Percentiles rank a stretch among this genome's conserved stretches.
Evolutionary conservation across 2,113 vertebrate species (phyloP).

Genomic region (Chaenogobius annularis): DNA sequence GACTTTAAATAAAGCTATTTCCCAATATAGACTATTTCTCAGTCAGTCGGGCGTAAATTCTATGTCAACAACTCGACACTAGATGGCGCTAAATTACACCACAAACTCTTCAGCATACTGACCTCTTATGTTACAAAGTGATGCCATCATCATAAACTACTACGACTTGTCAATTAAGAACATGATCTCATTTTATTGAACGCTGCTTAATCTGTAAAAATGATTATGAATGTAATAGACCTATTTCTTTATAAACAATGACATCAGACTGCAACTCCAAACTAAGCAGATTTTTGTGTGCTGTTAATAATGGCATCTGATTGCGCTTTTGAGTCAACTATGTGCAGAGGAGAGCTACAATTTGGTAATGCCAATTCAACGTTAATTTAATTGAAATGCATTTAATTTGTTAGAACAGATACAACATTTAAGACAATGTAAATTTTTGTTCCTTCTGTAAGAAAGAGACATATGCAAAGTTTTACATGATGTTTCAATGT

Average conservation of each 20-base stretch:
- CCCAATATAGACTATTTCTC: no score
- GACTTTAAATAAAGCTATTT: no score
- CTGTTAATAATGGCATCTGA: not conserved
- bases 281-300: not conserved
- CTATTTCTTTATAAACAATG: no score
- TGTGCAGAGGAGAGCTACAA: not conserved
- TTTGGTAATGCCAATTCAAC: not conserved
- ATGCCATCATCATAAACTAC: not conserved
- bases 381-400: no score
- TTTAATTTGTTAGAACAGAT: no score
- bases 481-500: not conserved
- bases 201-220: no score
- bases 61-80: slow-evolving; percentile 24
- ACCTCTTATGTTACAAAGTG: not conserved
- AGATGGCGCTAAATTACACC: slow-evolving; percentile 52
- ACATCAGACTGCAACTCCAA: not conserved
- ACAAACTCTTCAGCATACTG: not conserved
- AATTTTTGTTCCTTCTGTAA: not conserved
- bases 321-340: not conserved
- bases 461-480: not conserved
- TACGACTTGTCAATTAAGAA: no score
- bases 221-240: no score
- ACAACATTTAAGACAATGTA: not conserved
- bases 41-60: not conserved
- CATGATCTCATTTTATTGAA: no score